Evolutionary conservation across 2,797 vertebrate species (phyloP), one percentile per base, ranked within the genome.

Genomic region (Alauda arvensis): DNA sequence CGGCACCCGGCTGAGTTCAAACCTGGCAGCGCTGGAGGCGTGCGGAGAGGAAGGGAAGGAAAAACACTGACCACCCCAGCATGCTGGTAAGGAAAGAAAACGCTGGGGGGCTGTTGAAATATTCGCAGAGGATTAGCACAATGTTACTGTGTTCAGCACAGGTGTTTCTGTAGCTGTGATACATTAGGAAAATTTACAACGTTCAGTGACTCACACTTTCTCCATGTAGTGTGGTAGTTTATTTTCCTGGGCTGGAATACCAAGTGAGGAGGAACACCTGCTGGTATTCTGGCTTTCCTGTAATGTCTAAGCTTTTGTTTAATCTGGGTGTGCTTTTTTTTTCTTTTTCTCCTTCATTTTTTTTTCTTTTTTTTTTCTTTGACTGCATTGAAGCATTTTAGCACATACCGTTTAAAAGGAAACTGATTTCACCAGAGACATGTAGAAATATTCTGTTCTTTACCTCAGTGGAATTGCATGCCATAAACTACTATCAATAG

Each of bases 121-220:
- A 67, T 63, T 88, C 56, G 8, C 52, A 77, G 51, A 83, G 92
- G 92, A 96, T 95, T 92, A 92, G 80, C 87, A 91, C 88, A 91
- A 93, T 94, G 85, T 82, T 93, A 91, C 72, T 88, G 81, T 88
- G 92, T 93, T 94, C 91, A 91, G 91, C 67, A 56, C 93, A 94
- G 84, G 80, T 94, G 83, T 87, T 93, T 83, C 94, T 94, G 86
- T 91, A 85, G 91, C 88, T 94, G 94, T 91, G 86, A 93, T 77
- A 40, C 37, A 62, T 91, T 91, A 83, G 57, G 92, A 80, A 91
- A 93, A 95, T 94, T 89, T 95, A 93, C 68, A 91, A 52, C 39
- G 61, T 76, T 89, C 78, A 61, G 8, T 91, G 83, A 88, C 63
- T 95, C 80, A 75, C 80, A 77, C 91, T 93, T 93, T 93, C 86